Evolutionary conservation across 2,888 invertebrate genomes (phyloP).

Genomic region (Drosophila limbata): DNA sequence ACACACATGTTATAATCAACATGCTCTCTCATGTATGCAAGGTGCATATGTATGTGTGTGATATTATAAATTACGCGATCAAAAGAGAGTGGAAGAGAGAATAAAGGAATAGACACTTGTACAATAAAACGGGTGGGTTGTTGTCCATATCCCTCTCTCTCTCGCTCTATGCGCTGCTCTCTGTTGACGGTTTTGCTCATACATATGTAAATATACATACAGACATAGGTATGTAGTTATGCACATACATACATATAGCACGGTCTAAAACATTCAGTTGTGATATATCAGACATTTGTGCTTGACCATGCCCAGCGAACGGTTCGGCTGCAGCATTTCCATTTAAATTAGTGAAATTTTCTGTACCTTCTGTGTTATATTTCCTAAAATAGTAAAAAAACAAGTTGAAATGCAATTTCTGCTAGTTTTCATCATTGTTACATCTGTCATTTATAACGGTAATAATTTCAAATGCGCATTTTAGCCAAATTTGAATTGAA

Average conservation of each 20-base stretch:
- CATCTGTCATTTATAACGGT: conserved; percentile 52
- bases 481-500: background rate
- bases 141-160: conserved; percentile 43
- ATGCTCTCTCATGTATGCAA: conserved; percentile 31
- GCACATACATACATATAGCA: conserved; percentile 9
- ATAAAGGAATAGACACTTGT: conserved; percentile 38
- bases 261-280: conserved; percentile 23
- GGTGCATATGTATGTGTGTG: background rate
- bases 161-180: conserved; percentile 24
- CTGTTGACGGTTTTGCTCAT: conserved; percentile 46
- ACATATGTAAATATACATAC: conserved; percentile 5
- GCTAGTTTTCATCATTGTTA: conserved; percentile 44
- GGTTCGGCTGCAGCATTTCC: conserved; percentile 21
- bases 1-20: conserved; percentile 36
- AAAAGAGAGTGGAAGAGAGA: conserved; percentile 48
- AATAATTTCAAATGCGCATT: background rate
- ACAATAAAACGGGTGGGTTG: conserved; percentile 51
- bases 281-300: conserved; percentile 36
- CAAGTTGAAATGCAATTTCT: conserved; percentile 27
- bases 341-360: conserved; percentile 52
- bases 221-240: background rate
- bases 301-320: conserved; percentile 32
- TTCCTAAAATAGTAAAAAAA: conserved; percentile 10
- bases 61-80: conserved; percentile 36
- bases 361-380: conserved; percentile 20